Base-by-base conservation (phyloP, 92 coral and sea anemone species). In the Parazoanthus atlanticus region DNA sequence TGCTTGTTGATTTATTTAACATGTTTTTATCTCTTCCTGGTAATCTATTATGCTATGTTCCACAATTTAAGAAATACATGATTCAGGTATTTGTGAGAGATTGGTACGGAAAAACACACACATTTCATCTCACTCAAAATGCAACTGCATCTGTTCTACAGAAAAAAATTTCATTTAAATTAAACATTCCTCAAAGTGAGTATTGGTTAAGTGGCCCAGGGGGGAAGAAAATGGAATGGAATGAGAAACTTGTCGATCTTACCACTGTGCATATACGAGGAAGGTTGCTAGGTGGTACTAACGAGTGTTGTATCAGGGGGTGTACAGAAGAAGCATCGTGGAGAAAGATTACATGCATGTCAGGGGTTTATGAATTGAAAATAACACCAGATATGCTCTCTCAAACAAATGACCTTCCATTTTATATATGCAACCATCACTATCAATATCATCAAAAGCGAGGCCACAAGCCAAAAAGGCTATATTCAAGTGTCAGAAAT, bases 1-100 rank as follows among this genome's bases (percentile, higher is more conserved):
- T 79, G n/a, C 86, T 88, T 43, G 54, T 79, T 79, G 86, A 88
- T 47, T 29, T 88, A n/a, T 47, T 88, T 6, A 88, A 88, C 70
- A 69, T 88, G 61, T 65, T 66, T 31, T 46, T 80, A 28, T 69
- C 70, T 88, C 90, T 87, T 28, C 85, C 85, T 65, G 86, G 90
- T 25, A 88, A 88, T 65, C 43, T 88, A 41, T 11, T 88, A 19
- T 79, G 85, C 25, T 88, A 33, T 46, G 32, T 88, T 3, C 70
- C 85, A n/a, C 78, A 19, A 88, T 79, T 79, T 43, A 78, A 79
- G 30, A 2, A 15, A 15, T 29, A 21, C 17, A 79, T 88, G 86
- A 26, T 41, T 23, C 90, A 78, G 16, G 41, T 86, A 49, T 86
- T 74, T 75, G 82, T 52, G 0, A 74, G 12, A 17, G 88, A 85